Evolutionary conservation across 2,888 invertebrate genomes (phyloP), one percentile per base, ranked within the genome.

Genomic region (Dioctria linearis): DNA sequence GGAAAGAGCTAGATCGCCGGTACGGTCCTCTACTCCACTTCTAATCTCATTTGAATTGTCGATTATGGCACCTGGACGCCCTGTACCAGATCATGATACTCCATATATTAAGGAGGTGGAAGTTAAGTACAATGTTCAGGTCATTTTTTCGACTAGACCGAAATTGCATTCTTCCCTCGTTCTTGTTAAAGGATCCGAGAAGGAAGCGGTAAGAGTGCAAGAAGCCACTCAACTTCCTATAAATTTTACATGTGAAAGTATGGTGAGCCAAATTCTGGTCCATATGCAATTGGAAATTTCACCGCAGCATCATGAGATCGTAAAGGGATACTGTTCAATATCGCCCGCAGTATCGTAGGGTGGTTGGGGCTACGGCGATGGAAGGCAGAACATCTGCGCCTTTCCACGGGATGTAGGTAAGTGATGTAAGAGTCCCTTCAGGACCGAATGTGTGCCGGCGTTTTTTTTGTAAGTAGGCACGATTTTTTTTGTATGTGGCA

Each of bases 211-310:
- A 49, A 92, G 93, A 86, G 96, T 97, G 13, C 96, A 97, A 90
- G 95, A 96, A 86, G 98, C 97, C 9, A 97, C 97, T 2, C 90
- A 92, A 43, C 89, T 94, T 66, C 91, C 96, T 81, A 95, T 96
- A 86, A 93, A 93, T 85, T 94, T 93, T 86, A 94, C 96, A 91
- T 96, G 95, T 86, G 95, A 95, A 81, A 92, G 92, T 84, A 90
- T 95, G n/a, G n/a, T n/a, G 95, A 93, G 90, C 86, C 95, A 95
- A 89, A 94, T 95, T 83, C 92, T 93, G 84, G 95, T 98, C 25
- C 96, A 96, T 87, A 97, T 98, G 94, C 94, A 96, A 43, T 91
- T 98, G 90, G 98, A 98, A 88, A 97, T 98, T 82, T 96, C 98
- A 0, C 96, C 97, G 0, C 96, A 97, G 88, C 98, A 98, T 88